Conservation (phyloP, 1,140 invertebrate species). For the Bombyx mori region DNA sequence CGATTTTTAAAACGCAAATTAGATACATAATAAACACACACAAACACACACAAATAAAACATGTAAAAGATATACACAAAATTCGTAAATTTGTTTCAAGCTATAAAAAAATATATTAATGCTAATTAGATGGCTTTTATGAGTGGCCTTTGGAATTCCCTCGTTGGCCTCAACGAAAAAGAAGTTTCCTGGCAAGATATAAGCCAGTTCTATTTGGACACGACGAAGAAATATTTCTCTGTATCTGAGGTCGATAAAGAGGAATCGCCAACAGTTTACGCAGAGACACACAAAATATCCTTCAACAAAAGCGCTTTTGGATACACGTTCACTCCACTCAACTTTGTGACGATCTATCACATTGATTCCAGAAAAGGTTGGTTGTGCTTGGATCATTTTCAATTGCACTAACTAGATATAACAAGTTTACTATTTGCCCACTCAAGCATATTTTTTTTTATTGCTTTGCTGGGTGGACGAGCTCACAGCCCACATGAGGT, state of each 20-base stretch:
- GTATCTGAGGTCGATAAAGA: conserved; percentile 77
- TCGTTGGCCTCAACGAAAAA: conserved; percentile 55
- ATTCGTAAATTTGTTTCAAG: conserved; percentile 28
- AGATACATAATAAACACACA: conserved; percentile 18
- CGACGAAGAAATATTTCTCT: conserved; percentile 76
- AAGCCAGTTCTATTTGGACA: conserved; percentile 71
- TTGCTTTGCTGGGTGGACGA: no score
- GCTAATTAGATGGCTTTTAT: conserved; percentile 62
- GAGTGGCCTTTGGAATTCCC: conserved; percentile 59
- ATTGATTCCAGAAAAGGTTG: conserved; percentile 79
- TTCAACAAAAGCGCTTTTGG: conserved; percentile 62
- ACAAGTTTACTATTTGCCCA: no score
- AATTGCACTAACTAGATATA: background rate
- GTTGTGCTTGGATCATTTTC: conserved; percentile 14
- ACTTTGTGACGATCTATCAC: conserved; percentile 75
- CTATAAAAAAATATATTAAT: conserved; percentile 9
- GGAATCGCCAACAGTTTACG: conserved; percentile 74
- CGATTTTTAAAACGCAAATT: conserved; percentile 1
- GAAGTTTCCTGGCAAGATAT: conserved; percentile 54
- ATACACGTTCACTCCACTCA: conserved; percentile 72
- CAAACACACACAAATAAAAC: conserved; percentile 1
- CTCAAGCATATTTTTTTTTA: no score
- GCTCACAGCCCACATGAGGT: no score
- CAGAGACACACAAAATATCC: conserved; percentile 60
- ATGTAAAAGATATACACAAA: conserved; percentile 15